Conservation (phyloP, 2,888 invertebrate species). For the Epinotia brunnichana region DNA sequence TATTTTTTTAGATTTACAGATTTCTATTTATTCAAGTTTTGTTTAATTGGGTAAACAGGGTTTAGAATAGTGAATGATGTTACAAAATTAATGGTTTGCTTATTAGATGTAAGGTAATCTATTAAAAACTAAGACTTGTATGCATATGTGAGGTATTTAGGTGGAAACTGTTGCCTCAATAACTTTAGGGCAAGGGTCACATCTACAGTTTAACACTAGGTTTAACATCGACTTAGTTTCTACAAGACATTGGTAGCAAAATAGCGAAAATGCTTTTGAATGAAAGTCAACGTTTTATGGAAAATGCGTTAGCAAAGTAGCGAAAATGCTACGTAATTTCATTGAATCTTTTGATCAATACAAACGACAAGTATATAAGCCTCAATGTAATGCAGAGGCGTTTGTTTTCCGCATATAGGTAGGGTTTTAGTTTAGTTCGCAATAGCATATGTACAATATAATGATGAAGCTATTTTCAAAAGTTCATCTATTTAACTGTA, state of each 20-base stretch:
- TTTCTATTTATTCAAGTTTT: neutral
- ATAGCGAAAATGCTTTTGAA: neutral
- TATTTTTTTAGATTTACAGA: neutral
- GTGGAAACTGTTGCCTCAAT: neutral
- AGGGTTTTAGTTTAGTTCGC: neutral
- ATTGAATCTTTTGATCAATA: neutral
- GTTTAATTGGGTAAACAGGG: neutral
- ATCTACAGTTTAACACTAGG: neutral
- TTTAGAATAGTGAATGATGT: neutral
- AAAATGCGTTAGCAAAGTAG: conserved; percentile 4
- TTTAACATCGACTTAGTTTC: conserved; percentile 3
- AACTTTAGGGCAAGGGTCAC: neutral
- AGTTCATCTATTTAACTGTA: neutral
- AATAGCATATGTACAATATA: neutral
- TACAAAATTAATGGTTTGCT: neutral
- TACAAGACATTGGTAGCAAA: neutral
- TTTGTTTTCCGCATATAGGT: neutral
- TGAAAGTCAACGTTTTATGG: conserved; percentile 5
- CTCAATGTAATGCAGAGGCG: neutral
- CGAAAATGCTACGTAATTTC: conserved; percentile 9
- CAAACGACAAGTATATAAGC: neutral
- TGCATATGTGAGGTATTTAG: neutral
- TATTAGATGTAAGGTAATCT: neutral
- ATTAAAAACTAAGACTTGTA: neutral
- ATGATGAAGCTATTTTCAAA: neutral